Evolutionary conservation across 2,888 invertebrate genomes (phyloP).

Genomic region (Amphimallon solstitiale): DNA sequence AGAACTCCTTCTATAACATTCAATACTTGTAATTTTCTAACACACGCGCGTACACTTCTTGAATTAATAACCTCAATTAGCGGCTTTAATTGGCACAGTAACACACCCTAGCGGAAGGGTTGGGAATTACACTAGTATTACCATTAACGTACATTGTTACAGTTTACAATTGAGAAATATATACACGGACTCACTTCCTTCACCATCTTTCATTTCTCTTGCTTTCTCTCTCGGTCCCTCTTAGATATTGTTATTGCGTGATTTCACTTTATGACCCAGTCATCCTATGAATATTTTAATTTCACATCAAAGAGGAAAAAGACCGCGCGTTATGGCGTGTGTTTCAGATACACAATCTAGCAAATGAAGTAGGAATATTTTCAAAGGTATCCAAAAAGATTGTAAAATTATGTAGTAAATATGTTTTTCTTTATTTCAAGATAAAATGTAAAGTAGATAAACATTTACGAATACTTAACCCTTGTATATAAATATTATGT

Average conservation of each 20-base stretch:
- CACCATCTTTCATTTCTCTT: constrained; percentile 3
- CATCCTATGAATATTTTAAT: constrained; percentile 39
- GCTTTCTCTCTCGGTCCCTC: constrained; percentile 22
- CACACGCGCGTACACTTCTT: constrained; percentile 41
- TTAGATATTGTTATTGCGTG: constrained; percentile 38
- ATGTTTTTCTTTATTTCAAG: too few species aligned
- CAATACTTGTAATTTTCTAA: constrained; percentile 41
- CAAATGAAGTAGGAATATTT: too few species aligned
- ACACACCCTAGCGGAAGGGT: constrained; percentile 51
- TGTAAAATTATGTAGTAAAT: too few species aligned
- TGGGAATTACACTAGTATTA: constrained; percentile 48
- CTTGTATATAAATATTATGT: too few species aligned
- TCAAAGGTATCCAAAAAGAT: too few species aligned
- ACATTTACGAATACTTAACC: too few species aligned
- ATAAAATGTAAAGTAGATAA: too few species aligned
- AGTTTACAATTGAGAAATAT: constrained; percentile 39
- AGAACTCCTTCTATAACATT: constrained; percentile 33
- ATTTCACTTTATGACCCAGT: constrained; percentile 37
- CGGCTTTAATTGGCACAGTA: constrained; percentile 48
- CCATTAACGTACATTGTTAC: constrained; percentile 48
- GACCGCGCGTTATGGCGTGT: too few species aligned
- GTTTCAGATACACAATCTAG: too few species aligned
- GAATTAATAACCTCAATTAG: constrained; percentile 44
- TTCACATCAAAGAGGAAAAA: constrained; percentile 25
- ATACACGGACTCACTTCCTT: constrained; percentile 19